Evolutionary conservation across 64 coral and sea anemone species (phyloP).

Genomic region (Astreopora myriophthalma): DNA sequence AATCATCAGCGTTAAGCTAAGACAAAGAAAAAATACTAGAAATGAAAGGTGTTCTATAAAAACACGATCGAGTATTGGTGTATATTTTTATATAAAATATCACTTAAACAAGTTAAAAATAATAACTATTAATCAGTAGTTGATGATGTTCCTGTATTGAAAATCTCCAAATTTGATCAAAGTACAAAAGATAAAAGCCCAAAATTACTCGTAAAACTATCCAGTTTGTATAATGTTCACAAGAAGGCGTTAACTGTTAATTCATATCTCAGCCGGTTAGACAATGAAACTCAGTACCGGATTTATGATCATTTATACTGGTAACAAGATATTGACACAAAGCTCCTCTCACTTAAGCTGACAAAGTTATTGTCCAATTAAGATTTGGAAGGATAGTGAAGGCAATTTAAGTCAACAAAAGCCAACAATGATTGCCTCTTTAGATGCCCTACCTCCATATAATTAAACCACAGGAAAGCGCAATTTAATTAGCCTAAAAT

Average conservation of each 20-base stretch:
- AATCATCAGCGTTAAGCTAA: neutral
- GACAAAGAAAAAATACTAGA: neutral
- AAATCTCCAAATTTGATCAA: neutral
- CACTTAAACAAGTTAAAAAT: neutral
- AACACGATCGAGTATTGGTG: no score
- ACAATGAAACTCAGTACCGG: neutral
- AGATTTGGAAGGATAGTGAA: slow-evolving; percentile 28
- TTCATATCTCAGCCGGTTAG: neutral
- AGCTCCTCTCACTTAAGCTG: neutral
- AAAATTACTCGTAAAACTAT: neutral
- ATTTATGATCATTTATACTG: no score
- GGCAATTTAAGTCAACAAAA: slow-evolving; percentile 7
- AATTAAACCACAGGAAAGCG: slow-evolving; percentile 19
- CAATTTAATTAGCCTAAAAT: slow-evolving; percentile 35
- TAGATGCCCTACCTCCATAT: neutral
- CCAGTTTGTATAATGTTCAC: neutral
- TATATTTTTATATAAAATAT: no score
- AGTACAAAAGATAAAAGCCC: neutral
- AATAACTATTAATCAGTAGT: neutral
- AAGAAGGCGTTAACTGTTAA: neutral
- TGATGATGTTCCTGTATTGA: neutral
- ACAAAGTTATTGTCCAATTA: slow-evolving; percentile 12
- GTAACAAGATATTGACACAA: neutral
- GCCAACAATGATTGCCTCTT: slow-evolving; percentile 15
- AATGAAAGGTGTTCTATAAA: neutral